Evolutionary conservation across 2,888 invertebrate species (phyloP).

Genomic region (Dolomedes plantarius): DNA sequence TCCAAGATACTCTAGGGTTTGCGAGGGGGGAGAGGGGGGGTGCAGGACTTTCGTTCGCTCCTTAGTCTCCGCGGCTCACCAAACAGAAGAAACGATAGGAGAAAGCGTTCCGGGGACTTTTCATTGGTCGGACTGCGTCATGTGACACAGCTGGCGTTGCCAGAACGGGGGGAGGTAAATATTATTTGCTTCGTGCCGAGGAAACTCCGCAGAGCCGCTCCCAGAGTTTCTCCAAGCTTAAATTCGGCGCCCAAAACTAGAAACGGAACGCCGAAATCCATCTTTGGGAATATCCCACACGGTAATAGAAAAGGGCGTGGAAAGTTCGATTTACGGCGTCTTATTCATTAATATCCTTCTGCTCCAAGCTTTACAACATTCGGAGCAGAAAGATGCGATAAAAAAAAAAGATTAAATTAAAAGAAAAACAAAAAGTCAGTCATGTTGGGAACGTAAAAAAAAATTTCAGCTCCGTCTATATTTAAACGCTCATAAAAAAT

Average conservation of each 20-base stretch:
- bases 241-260: neutral
- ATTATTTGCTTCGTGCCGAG: constrained; percentile 44
- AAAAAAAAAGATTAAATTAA: no score
- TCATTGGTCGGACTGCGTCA: constrained; percentile 50
- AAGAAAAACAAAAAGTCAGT: no score
- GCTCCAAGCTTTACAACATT: no score
- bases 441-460: no score
- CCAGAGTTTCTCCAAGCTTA: neutral
- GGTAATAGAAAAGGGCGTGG: no score
- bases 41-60: constrained; percentile 58
- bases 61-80: constrained; percentile 43
- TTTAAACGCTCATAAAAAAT: no score
- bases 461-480: no score
- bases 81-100: constrained; percentile 66
- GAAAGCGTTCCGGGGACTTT: constrained; percentile 40
- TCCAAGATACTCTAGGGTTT: constrained; percentile 24
- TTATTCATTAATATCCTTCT: no score
- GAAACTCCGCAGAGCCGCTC: neutral
- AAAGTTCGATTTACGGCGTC: no score
- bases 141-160: constrained; percentile 57
- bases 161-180: constrained; percentile 26
- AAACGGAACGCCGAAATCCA: neutral
- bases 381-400: no score
- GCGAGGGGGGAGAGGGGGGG: constrained; percentile 18
- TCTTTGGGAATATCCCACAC: no score